Percentiles rank a stretch among this genome's conserved stretches.
Evolutionary conservation across 2,888 invertebrate genomes (phyloP).

Genomic region (Orthosia incerta): DNA sequence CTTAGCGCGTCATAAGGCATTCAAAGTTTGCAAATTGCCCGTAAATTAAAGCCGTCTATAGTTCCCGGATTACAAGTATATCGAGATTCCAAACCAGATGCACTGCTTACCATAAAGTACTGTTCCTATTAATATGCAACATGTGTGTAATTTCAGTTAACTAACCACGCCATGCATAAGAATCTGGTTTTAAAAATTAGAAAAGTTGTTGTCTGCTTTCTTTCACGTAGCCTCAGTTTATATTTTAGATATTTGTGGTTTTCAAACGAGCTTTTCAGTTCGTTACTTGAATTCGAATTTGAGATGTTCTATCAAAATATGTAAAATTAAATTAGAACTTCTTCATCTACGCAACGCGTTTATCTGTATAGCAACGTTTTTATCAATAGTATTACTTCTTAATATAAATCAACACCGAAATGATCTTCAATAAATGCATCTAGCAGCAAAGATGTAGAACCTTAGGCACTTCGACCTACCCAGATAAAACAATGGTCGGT

Average conservation of each 20-base stretch:
- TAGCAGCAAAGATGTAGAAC: constrained; percentile 48
- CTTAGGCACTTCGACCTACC: constrained; percentile 54
- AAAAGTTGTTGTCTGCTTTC: constrained; percentile 16
- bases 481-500: constrained; percentile 67
- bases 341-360: background rate
- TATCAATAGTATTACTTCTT: background rate
- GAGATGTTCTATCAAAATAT: background rate
- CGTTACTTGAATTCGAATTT: background rate
- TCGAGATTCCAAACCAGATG: constrained; percentile 53
- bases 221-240: background rate
- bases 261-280: background rate
- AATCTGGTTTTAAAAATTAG: constrained; percentile 21
- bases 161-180: constrained; percentile 34
- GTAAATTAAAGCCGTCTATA: constrained; percentile 43
- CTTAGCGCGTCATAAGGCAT: constrained; percentile 48
- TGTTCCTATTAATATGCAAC: constrained; percentile 51
- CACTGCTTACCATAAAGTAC: constrained; percentile 44
- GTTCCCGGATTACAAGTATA: constrained; percentile 44
- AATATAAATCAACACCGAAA: background rate
- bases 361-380: too few species aligned
- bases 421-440: background rate
- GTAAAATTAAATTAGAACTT: background rate
- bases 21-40: constrained; percentile 56
- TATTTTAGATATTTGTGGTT: background rate
- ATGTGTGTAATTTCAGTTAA: constrained; percentile 41